Percentiles rank a stretch among this genome's conserved stretches.
Conservation (phyloP, 2,888 invertebrate genomes). For the Megastigmus dorsalis region DNA sequence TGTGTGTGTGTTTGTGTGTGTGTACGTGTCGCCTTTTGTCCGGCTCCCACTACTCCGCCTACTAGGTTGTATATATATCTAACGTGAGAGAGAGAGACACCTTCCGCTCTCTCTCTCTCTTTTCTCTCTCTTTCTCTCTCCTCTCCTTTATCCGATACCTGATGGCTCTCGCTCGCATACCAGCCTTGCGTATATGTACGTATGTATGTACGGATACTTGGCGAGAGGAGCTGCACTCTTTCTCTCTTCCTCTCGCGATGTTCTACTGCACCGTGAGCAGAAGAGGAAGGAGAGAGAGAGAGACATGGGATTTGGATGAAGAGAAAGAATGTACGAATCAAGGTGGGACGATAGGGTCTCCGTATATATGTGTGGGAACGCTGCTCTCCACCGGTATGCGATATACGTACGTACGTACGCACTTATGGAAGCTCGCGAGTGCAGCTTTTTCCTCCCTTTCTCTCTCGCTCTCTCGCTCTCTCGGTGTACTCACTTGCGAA, state of each 20-base stretch:
- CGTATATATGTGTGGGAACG: slow-evolving; percentile 63
- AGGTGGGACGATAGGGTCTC: slow-evolving; percentile 56
- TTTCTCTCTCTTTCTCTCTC: slow-evolving; percentile 10
- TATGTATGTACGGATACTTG: not conserved
- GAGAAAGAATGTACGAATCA: slow-evolving; percentile 63
- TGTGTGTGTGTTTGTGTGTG: slow-evolving; percentile 11
- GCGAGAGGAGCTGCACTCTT: too few species aligned
- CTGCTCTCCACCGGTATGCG: slow-evolving; percentile 53
- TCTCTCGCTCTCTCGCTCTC: not conserved
- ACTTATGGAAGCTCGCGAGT: slow-evolving; percentile 61
- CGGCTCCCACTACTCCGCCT: slow-evolving; percentile 34
- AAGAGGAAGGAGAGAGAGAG: not conserved
- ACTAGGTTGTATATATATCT: too few species aligned
- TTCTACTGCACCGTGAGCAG: too few species aligned
- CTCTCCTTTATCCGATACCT: not conserved
- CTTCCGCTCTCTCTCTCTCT: slow-evolving; percentile 34
- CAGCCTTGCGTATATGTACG: not conserved
- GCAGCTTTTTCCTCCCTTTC: slow-evolving; percentile 54
- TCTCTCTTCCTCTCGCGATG: slow-evolving; percentile 9
- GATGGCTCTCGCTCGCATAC: too few species aligned
- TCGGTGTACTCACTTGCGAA: slow-evolving; percentile 10
- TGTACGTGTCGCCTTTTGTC: slow-evolving; percentile 31
- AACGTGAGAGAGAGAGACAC: too few species aligned
- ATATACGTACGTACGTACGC: slow-evolving; percentile 64
- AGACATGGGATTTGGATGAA: slow-evolving; percentile 4